phyloP scores from a whole-genome alignment of 2,797 vertebrate genomes.

The Eremophila alpestris region DNA sequence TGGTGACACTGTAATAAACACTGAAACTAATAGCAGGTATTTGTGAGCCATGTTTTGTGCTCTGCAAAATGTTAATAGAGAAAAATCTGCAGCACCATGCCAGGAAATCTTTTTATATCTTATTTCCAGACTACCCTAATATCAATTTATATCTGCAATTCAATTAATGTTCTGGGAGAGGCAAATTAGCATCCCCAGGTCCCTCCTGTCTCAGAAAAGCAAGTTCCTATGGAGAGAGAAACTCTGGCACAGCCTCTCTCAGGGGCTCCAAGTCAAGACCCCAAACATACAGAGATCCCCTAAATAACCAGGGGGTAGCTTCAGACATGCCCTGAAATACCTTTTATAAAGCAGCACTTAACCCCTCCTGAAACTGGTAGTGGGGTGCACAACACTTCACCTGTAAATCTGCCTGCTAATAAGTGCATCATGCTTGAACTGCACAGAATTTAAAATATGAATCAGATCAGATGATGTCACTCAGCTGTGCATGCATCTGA shows the following conservation, averaged over 20 bases:
- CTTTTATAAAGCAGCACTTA: not conserved
- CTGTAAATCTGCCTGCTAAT: not conserved
- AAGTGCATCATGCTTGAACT: not conserved
- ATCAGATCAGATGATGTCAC: not conserved
- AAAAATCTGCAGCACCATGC: not conserved
- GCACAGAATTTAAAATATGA: not conserved
- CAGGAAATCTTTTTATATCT: slow-evolving; percentile 33
- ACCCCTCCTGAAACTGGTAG: not conserved
- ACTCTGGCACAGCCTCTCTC: not conserved
- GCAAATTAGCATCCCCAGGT: not conserved
- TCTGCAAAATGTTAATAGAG: slow-evolving; percentile 11
- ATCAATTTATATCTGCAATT: slow-evolving; percentile 12
- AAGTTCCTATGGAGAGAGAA: not conserved
- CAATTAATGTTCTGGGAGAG: not conserved
- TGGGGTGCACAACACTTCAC: accelerated
- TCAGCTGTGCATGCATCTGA: accelerated
- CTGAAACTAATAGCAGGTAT: not conserved
- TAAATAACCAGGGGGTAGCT: not conserved
- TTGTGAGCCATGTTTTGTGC: not conserved
- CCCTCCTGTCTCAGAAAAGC: not conserved
- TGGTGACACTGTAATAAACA: not conserved
- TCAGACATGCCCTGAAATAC: not conserved
- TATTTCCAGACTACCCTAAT: not conserved
- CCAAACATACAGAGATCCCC: not conserved
- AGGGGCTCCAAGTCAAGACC: not conserved